Base-by-base conservation (phyloP, 2,797 vertebrate genomes). In the Thunnus albacares region DNA sequence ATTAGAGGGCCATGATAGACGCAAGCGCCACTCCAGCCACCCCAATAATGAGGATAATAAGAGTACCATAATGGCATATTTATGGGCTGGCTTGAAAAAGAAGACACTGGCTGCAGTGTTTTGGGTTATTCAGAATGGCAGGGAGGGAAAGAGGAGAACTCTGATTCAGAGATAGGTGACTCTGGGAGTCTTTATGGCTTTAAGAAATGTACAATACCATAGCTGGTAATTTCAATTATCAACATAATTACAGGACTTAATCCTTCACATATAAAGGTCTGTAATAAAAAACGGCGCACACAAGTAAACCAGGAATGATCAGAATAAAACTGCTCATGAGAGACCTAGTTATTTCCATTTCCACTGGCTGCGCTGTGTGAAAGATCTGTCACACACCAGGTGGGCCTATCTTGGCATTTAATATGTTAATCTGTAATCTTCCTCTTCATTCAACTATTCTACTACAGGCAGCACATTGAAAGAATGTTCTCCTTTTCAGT, bases 41-140 rank as follows among this genome's bases (percentile, higher is more conserved):
- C 89, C 89, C 91, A 90, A 90, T 94, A 93, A 94, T 94, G 91
- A 95, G 93, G 89, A 95, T 93, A 95, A 95, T 95, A 94, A 93
- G 91, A 92, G 85, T 71, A 93, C 93, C 92, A 90, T 94, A 92
- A 94, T 95, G 91, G 90, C 90, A 89, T 92, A 93, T 94, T 94
- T 94, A 93, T 93, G 61, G 89, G 76, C 79, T 81, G 79, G 90
- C 81, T 35, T 33, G 73, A 74, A 79, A 62, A 58, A 82, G 83
- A 70, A 43, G 71, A 80, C 76, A 82, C 49, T 51, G 82, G 77
- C 83, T 53, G 82, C 67, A 24, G 64, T 64, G 59, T 87, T 89
- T 79, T 79, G 66, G 78, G 57, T 82, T 84, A 79, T 79, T 88
- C 72, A 60, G 70, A 80, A 70, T 49, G 20, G 33, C 20, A 57